Evolutionary conservation across 2,113 vertebrate genomes (phyloP).

Genomic region (Todiramphus chloris): DNA sequence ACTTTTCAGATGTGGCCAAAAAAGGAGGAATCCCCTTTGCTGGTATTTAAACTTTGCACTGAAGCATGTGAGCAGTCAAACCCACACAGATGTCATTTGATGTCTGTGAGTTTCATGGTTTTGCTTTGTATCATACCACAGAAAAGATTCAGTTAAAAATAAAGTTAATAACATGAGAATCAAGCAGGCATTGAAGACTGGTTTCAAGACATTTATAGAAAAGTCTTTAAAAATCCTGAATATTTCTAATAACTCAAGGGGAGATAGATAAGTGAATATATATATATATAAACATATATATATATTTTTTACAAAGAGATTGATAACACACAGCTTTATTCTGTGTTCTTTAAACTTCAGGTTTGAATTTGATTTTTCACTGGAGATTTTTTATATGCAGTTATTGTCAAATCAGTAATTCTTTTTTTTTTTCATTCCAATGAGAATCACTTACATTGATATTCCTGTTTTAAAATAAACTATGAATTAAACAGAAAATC

Average conservation of each 20-base stretch:
- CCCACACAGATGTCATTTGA: background rate
- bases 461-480: constrained; percentile 24
- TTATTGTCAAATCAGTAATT: constrained; percentile 15
- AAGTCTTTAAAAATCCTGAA: background rate
- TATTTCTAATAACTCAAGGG: background rate
- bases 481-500: constrained; percentile 1
- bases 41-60: constrained; percentile 34
- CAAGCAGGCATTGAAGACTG: background rate
- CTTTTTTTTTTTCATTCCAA: constrained; percentile 27
- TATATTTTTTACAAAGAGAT: background rate
- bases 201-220: background rate
- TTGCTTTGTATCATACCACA: background rate
- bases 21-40: constrained; percentile 3
- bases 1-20: background rate
- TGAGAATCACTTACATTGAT: background rate
- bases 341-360: background rate
- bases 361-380: background rate
- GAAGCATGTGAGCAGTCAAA: constrained; percentile 42
- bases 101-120: background rate
- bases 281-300: background rate
- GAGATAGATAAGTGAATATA: background rate
- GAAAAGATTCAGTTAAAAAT: background rate
- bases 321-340: background rate
- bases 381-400: background rate
- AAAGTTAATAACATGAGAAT: background rate